Evolutionary conservation across 1,140 invertebrate species (phyloP), one percentile per base, ranked within the genome.

Genomic region (Eupeodes corollae): DNA sequence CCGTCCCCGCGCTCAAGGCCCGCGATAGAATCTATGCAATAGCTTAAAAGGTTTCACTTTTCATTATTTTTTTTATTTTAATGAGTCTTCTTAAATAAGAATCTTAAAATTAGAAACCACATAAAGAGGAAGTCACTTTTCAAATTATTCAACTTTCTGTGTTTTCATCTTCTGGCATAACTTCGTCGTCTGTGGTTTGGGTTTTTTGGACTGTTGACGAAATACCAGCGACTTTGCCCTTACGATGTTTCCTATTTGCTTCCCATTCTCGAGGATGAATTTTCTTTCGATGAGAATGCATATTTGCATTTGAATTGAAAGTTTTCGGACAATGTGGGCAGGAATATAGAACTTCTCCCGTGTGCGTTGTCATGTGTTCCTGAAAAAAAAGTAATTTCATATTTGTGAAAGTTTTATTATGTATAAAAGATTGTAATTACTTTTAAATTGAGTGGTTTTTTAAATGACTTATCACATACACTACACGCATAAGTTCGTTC

Each of bases 301-400:
- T 63, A 43, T 67, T 67, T 8, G 62, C 62, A 50, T 63, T 65
- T 15, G 60, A 65, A 32, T 67, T 67, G 46, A 67, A 67, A 6
- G 62, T 68, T 43, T 57, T 56, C 1, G 63, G 56, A 37, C 66
- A 68, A 46, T 64, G 58, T 6, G 59, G 63, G 46, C 66, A 68
- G 44, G 52, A 61, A 49, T 68, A 68, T 10, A 68, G 48, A 14
- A 59, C 55, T 44, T 68, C 61, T 12, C 66, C 66, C 1, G 61
- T 64, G n/a, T 68, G 66, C 18, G 50, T 56, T 15, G 66, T 51
- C 59, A 68, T 64, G 52, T 68, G 66, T 46, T 68, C 66, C 50
- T 55, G 39, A 15, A 48, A 42, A 26, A 5, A 13, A 44, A 44
- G 32, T 15, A 31, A n/a, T n/a, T n/a, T n/a, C n/a, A n/a, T n/a